These are phyloP conservation scores for Saguinus midas DNA, from an alignment of 2,113 vertebrate genomes.

Conservation along the genomic window DNA sequence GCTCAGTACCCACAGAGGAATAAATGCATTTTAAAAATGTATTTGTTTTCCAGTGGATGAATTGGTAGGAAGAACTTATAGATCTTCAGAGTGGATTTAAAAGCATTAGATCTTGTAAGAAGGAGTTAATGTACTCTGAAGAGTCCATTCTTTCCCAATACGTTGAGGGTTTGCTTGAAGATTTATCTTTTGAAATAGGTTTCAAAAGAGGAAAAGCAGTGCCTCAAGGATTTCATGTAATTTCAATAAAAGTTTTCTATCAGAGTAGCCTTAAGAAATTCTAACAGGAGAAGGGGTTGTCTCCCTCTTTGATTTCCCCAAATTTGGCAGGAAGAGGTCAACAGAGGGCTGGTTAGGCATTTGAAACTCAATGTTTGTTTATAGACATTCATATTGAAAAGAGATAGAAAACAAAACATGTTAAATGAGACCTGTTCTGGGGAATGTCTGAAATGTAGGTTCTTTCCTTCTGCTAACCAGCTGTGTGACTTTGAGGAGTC, in stretches of 20 bases:
- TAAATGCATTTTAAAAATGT: background rate
- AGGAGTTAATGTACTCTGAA: background rate
- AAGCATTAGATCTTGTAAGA: background rate
- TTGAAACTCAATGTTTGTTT: background rate
- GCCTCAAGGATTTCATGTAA: background rate
- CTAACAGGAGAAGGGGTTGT: background rate
- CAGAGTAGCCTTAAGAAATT: background rate
- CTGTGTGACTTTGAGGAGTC: background rate
- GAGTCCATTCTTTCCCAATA: background rate
- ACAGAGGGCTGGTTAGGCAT: background rate
- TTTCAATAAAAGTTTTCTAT: background rate
- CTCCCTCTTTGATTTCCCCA: background rate
- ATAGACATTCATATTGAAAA: background rate
- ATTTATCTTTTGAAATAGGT: constrained; percentile 17
- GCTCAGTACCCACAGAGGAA: background rate
- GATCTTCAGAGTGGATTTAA: no score
- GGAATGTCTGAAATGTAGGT: background rate
- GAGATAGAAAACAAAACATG: background rate
- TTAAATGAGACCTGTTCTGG: background rate
- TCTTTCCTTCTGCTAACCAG: background rate
- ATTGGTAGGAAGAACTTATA: background rate
- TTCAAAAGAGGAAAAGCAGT: background rate
- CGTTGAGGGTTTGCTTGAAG: background rate
- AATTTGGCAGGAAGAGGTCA: background rate
- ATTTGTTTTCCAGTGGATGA: background rate